A percentile compares a stretch with the other conserved stretches of the same genome.
Conservation (phyloP, 2,113 vertebrate genomes). For the Tympanuchus pallidicinctus region DNA sequence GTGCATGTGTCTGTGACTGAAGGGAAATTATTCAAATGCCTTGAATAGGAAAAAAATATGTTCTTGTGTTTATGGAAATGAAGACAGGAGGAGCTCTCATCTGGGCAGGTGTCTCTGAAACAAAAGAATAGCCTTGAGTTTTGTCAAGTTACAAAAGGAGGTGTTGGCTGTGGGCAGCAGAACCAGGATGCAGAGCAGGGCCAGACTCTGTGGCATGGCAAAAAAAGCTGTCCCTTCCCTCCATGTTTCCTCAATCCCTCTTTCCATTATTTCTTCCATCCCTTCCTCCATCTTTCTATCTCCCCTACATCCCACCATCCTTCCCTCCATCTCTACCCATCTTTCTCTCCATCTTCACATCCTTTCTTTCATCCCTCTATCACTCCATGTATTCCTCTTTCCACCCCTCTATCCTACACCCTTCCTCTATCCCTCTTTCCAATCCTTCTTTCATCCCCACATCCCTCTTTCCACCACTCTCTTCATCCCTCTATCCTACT, state of each 20-base stretch:
- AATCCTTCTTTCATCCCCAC: no score
- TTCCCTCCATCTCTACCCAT: not conserved
- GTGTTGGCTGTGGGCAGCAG: not conserved
- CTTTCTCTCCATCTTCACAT: not conserved
- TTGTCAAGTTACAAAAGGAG: not conserved
- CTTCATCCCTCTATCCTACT: not conserved
- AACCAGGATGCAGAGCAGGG: not conserved
- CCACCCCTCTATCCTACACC: not conserved
- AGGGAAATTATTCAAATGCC: not conserved
- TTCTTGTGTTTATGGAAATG: not conserved
- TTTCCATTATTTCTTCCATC: not conserved
- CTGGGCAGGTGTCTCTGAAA: not conserved
- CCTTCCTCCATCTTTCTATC: not conserved
- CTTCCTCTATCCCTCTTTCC: not conserved
- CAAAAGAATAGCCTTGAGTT: not conserved
- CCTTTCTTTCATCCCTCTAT: not conserved
- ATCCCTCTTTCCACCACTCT: no score
- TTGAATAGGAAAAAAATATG: fast-evolving
- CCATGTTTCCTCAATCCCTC: not conserved
- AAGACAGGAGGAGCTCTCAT: not conserved
- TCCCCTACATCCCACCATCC: not conserved
- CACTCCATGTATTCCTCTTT: no score
- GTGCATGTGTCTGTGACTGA: not conserved
- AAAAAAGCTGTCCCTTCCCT: not conserved
- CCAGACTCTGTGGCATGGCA: not conserved